These are phyloP conservation scores for Lepidocolaptes lacrymiger DNA, from an alignment of 2,797 vertebrate genomes.

Conservation along the genomic window DNA sequence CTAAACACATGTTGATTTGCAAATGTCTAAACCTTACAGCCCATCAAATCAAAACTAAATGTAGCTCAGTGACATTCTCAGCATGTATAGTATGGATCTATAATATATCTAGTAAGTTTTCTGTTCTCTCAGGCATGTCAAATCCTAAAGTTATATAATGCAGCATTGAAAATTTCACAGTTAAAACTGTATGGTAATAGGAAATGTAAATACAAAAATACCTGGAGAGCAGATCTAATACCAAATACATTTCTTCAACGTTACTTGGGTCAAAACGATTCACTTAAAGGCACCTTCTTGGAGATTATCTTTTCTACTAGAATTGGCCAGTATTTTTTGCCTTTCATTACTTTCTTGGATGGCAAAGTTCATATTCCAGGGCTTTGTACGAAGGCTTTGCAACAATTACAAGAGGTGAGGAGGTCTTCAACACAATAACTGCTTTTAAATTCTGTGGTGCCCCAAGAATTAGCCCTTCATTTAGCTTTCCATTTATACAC, in stretches of 20 bases:
- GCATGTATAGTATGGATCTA: not conserved
- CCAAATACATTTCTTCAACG: not conserved
- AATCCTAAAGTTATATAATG: not conserved
- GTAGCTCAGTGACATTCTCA: not conserved
- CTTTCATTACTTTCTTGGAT: not conserved
- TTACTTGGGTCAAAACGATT: not conserved
- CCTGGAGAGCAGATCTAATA: not conserved
- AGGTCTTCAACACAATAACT: not conserved
- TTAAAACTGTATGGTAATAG: not conserved
- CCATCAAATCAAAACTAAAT: not conserved
- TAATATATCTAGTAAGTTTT: not conserved
- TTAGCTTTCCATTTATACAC: not conserved
- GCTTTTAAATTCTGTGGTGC: not conserved
- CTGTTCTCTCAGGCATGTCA: not conserved
- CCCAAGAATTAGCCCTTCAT: not conserved
- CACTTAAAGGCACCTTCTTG: not conserved
- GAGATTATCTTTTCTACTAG: not conserved
- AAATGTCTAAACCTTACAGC: not conserved
- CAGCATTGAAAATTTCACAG: not conserved
- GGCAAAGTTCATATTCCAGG: not conserved
- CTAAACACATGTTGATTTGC: not conserved
- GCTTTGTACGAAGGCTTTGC: not conserved
- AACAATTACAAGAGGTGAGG: not conserved
- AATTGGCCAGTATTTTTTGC: not conserved
- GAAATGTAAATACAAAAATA: not conserved